Evolutionary conservation across 2,888 invertebrate species (phyloP).

Genomic region (Mimas tiliae): DNA sequence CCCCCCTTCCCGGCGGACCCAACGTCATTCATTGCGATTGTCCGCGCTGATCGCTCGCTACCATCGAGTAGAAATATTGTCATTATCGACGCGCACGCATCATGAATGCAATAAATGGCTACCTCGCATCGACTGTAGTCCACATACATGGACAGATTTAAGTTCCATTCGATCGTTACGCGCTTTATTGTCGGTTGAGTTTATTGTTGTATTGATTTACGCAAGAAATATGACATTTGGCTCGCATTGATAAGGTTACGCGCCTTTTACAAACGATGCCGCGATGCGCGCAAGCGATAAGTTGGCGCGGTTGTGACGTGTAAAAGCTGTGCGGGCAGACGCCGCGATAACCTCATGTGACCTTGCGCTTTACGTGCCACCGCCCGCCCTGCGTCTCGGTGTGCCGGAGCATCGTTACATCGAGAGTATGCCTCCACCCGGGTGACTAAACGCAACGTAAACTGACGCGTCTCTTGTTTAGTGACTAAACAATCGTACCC

Average conservation of each 20-base stretch:
- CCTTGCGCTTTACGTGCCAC: conserved; percentile 62
- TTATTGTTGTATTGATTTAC: conserved; percentile 52
- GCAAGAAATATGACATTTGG: conserved; percentile 39
- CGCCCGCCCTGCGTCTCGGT: conserved; percentile 39
- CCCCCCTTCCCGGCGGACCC: conserved; percentile 57
- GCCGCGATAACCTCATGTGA: conserved; percentile 67
- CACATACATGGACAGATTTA: conserved; percentile 58
- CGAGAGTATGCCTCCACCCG: conserved; percentile 31
- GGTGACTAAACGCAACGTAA: conserved; percentile 28
- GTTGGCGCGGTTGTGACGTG: conserved; percentile 44
- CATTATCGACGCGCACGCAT: conserved; percentile 78
- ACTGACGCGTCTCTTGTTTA: conserved; percentile 36
- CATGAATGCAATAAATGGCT: conserved; percentile 70
- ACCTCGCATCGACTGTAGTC: conserved; percentile 53
- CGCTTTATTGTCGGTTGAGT: conserved; percentile 46
- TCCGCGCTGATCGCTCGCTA: conserved; percentile 75
- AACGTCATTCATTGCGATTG: conserved; percentile 84
- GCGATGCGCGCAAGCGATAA: conserved; percentile 45
- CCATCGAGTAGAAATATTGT: conserved; percentile 80
- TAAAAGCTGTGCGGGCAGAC: conserved; percentile 63
- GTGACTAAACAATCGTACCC: conserved; percentile 41
- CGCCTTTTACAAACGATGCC: conserved; percentile 23
- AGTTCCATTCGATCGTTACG: conserved; percentile 52
- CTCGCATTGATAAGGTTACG: conserved; percentile 20
- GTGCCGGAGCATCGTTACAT: conserved; percentile 28